Evolutionary conservation across 2,888 invertebrate species (phyloP), one percentile per base, ranked within the genome.

Genomic region (Epinotia demarniana): DNA sequence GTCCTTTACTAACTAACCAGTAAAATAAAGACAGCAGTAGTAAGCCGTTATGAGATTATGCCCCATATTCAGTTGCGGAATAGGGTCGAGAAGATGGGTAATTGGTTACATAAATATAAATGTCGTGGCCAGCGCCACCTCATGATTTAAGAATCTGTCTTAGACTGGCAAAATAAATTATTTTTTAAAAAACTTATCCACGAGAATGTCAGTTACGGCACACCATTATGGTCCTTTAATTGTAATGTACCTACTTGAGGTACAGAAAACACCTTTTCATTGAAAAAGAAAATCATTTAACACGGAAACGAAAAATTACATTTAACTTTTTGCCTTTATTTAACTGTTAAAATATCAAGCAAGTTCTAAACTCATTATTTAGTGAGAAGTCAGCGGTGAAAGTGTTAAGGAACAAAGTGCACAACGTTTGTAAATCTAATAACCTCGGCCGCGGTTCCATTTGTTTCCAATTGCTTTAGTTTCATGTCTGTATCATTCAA

Each of bases 131-230:
- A 83, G 84, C 79, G 83, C 85, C 85, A 86, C 85, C 89, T 92
- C 90, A 90, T 92, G 92, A 92, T 88, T 86, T 84, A 81, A 90
- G 89, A 88, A 91, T 91, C 84, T 89, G 90, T 92, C 90, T 87
- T 80, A 84, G 53, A 49, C 27, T 60, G 39, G 64, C 43, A 60
- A 75, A 33, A 75, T 66, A 55, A 71, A 75, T 60, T 71, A 60
- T 43, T 75, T 75, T 61, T 71, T 66, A 53, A 63, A 66, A 19
- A 39, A 64, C 6, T 8, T 33, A 64, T 70, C 18, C 49, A 46
- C 46, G 19, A 16, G 18, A 70, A 63, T 69, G 13, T 27, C n/a
- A 58, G 49, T 46, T 69, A 69, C 63, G 69, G 58, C 58, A 58
- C 27, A 23, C 2, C 16, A 5, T 16, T 33, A 33, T 33, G 33